phyloP scores from a whole-genome alignment of 2,113 vertebrate species.

The Labeo catla region DNA sequence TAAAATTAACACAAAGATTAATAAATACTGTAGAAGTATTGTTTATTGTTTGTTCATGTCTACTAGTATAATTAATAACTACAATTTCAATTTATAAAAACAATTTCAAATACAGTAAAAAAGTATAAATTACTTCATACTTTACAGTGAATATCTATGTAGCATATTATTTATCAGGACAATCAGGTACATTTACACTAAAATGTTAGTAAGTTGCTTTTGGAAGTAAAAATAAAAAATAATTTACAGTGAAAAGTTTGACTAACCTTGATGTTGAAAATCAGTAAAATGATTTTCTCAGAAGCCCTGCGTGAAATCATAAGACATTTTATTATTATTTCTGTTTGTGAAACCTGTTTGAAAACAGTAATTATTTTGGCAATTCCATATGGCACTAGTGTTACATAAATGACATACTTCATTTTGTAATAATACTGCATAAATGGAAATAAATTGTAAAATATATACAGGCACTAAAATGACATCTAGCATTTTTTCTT shows the following conservation, averaged over 20 bases:
- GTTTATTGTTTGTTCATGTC: no score
- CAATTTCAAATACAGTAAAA: background rate
- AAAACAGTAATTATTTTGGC: background rate
- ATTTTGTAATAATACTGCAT: background rate
- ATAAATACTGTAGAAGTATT: no score
- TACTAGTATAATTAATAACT: no score
- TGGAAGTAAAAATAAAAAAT: background rate
- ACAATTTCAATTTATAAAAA: background rate
- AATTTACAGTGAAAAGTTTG: background rate
- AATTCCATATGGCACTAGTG: background rate
- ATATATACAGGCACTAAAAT: slow-evolving; percentile 2
- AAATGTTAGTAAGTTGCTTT: background rate
- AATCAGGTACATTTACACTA: background rate
- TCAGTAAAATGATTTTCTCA: background rate
- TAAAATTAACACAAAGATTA: no score
- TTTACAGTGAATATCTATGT: background rate
- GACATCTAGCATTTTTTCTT: background rate
- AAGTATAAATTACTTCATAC: background rate
- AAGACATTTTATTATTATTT: background rate
- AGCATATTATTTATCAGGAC: background rate
- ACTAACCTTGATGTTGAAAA: background rate
- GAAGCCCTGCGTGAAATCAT: background rate
- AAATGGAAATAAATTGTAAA: background rate
- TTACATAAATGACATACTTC: background rate
- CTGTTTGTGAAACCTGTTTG: background rate